Conservation (phyloP, 2,113 vertebrate genomes). For the Ascaphus truei region DNA sequence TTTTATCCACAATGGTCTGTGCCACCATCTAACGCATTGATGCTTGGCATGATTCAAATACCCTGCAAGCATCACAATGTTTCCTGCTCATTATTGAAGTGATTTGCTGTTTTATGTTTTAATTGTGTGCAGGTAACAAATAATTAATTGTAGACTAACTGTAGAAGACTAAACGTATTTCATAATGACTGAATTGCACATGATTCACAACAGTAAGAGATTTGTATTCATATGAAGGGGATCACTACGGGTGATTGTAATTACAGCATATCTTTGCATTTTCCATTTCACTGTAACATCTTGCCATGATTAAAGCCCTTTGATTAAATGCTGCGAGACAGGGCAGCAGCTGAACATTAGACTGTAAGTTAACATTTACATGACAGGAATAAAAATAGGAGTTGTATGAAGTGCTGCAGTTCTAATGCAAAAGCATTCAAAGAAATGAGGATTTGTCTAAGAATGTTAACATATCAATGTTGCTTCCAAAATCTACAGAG, state of each 20-base stretch:
- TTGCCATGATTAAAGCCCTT: constrained; percentile 4
- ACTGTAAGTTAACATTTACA: neutral
- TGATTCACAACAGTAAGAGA: neutral
- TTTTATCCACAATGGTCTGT: no score
- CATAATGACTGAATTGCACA: constrained; percentile 8
- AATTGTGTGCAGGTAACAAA: neutral
- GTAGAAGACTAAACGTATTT: neutral
- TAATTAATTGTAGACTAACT: neutral
- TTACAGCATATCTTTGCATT: constrained; percentile 14
- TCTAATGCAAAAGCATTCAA: neutral
- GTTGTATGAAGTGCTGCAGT: neutral
- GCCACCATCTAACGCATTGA: no score
- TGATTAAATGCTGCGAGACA: constrained; percentile 19
- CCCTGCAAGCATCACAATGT: no score
- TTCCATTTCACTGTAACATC: neutral
- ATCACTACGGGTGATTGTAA: constrained; percentile 9
- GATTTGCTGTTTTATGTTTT: no score
- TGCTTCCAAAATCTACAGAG: no score
- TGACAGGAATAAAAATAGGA: constrained; percentile 16
- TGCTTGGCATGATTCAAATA: no score
- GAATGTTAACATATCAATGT: no score
- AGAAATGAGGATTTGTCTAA: no score
- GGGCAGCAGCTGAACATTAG: neutral
- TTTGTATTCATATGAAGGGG: constrained; percentile 4
- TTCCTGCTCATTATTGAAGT: no score